Percentiles rank a stretch among this genome's conserved stretches.
Conservation (phyloP, 2,113 vertebrate species). For the Oxyura jamaicensis region DNA sequence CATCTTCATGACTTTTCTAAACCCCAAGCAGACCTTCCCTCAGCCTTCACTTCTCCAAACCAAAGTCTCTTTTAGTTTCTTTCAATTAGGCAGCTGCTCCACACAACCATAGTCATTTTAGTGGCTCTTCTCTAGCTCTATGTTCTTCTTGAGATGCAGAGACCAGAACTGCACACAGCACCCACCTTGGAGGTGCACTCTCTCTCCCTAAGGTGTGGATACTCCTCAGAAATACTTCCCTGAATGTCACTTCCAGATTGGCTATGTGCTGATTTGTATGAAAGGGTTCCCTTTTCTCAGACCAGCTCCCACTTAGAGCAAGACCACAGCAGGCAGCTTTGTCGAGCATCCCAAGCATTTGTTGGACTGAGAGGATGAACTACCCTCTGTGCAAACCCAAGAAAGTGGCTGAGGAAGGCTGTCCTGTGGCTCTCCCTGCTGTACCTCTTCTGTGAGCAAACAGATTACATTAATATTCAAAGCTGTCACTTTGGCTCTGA, state of each 20-base stretch:
- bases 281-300: neutral
- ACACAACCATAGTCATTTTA: neutral
- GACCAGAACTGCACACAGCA: neutral
- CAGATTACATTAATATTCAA: slow-evolving; percentile 28
- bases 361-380: neutral
- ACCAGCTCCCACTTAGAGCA: neutral
- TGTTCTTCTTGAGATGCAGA: neutral
- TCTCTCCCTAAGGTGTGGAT: neutral
- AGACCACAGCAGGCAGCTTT: neutral
- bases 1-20: slow-evolving; percentile 21
- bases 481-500: slow-evolving; percentile 33
- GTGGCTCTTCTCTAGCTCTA: neutral
- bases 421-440: neutral
- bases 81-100: neutral
- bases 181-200: neutral
- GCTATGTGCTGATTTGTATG: neutral
- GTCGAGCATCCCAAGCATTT: neutral
- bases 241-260: neutral
- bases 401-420: neutral
- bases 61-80: neutral
- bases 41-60: neutral
- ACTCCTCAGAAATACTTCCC: neutral
- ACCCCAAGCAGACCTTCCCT: neutral
- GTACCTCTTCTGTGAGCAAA: neutral
- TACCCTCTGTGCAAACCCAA: neutral